Conservation (phyloP, 2,113 vertebrate genomes). For the Ardeotis arabs region DNA sequence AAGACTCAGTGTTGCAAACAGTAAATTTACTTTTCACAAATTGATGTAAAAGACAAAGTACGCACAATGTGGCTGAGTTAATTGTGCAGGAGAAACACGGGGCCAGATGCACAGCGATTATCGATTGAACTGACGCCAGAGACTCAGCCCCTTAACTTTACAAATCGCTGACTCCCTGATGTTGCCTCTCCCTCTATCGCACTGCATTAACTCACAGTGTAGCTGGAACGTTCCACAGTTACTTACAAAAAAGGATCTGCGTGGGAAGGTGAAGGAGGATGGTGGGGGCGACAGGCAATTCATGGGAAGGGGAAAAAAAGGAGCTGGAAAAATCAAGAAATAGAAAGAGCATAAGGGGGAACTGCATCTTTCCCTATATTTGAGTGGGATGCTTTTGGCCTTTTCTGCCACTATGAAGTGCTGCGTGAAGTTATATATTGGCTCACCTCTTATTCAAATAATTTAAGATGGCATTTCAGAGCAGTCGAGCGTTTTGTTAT, state of each 20-base stretch:
- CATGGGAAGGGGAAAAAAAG: neutral
- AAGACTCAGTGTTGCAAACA: neutral
- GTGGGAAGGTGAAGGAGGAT: conserved; percentile 63
- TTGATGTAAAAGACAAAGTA: neutral
- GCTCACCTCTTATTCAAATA: conserved; percentile 11
- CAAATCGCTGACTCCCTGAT: conserved; percentile 29
- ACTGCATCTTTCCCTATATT: conserved; percentile 37
- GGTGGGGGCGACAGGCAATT: conserved; percentile 24
- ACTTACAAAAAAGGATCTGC: conserved; percentile 48
- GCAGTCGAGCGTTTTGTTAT: neutral
- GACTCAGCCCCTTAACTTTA: conserved; percentile 20
- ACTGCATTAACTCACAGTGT: neutral
- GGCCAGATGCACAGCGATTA: neutral
- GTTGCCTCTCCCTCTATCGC: neutral
- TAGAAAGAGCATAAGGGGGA: conserved; percentile 46
- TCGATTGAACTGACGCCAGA: conserved; percentile 6
- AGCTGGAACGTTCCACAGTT: conserved; percentile 27
- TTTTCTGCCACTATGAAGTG: conserved; percentile 51
- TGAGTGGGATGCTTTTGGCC: conserved; percentile 30
- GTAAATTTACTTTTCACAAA: neutral
- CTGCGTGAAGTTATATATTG: neutral
- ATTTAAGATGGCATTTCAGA: conserved; percentile 18
- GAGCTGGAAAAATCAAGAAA: conserved; percentile 58
- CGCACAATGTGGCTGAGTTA: neutral
- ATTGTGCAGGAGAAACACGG: neutral